These are phyloP conservation scores for Geopemphigus sp. DNA, from an alignment of 1,140 invertebrate genomes.

Conservation along the genomic window DNA sequence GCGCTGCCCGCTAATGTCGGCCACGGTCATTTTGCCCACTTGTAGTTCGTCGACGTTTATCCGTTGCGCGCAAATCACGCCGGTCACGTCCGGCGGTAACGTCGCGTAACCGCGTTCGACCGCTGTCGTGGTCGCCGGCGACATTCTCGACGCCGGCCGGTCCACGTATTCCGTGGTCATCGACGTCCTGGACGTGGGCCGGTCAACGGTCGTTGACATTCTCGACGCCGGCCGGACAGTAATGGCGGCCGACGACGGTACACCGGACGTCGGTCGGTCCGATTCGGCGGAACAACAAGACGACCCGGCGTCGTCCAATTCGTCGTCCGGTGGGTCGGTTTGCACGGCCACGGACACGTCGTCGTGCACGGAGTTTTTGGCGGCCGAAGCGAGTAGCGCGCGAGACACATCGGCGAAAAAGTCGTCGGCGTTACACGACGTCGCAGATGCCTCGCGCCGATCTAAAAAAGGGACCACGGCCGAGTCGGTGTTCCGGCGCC, in stretches of 20 bases:
- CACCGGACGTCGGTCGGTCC: not conserved
- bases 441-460: conserved; percentile 31
- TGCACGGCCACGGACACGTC: conserved; percentile 76
- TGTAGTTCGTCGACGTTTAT: conserved; percentile 13
- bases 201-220: not conserved
- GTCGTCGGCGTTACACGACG: conserved; percentile 25
- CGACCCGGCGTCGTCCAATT: conserved; percentile 60
- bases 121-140: not conserved
- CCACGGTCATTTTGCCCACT: conserved; percentile 28
- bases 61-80: conserved; percentile 51
- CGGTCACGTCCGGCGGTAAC: not conserved
- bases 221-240: not conserved
- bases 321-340: conserved; percentile 76
- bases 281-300: not conserved
- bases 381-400: not conserved
- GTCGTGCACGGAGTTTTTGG: conserved; percentile 51
- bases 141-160: too few species aligned
- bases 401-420: conserved; percentile 39
- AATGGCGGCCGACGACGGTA: not conserved
- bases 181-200: conserved; percentile 4
- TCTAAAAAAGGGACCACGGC: conserved; percentile 38
- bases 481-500: conserved; percentile 30
- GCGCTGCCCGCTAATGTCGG: not conserved
- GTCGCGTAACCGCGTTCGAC: conserved; percentile 10
- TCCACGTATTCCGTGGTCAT: too few species aligned